Evolutionary conservation across 2,888 invertebrate species (phyloP).

Genomic region (Argyresthia albistria): DNA sequence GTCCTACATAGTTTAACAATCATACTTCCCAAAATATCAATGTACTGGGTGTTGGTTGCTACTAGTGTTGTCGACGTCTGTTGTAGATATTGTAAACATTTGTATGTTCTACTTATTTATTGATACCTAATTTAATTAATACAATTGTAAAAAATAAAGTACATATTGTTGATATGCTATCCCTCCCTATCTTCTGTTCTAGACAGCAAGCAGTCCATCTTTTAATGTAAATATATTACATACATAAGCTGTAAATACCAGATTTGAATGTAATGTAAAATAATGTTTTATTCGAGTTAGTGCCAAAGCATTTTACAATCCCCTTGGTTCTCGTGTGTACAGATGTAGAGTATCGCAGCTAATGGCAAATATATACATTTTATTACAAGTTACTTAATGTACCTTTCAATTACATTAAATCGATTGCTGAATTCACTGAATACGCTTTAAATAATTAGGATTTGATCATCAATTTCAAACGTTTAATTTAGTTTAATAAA

Average conservation of each 20-base stretch:
- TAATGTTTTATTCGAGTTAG: constrained; percentile 61
- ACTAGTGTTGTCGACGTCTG: constrained; percentile 29
- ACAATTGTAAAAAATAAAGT: constrained; percentile 19
- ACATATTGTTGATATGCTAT: constrained; percentile 8
- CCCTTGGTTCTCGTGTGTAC: constrained; percentile 38
- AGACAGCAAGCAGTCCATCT: constrained; percentile 26
- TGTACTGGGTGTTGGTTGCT: constrained; percentile 26
- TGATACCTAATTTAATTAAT: no score
- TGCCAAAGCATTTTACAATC: constrained; percentile 64
- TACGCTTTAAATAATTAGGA: constrained; percentile 47
- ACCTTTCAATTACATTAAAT: constrained; percentile 15
- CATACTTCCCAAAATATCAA: constrained; percentile 23
- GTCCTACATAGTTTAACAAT: constrained; percentile 6
- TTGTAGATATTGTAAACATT: constrained; percentile 54
- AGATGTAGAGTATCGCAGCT: constrained; percentile 12
- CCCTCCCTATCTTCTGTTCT: constrained; percentile 26
- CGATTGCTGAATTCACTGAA: constrained; percentile 34
- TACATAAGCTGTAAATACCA: constrained; percentile 61
- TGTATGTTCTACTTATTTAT: constrained; percentile 14
- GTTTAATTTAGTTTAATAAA: constrained; percentile 18
- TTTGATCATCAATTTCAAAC: constrained; percentile 24
- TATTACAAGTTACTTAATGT: constrained; percentile 1
- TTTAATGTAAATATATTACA: constrained; percentile 49
- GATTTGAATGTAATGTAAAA: constrained; percentile 54
- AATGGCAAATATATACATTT: constrained; percentile 2